A percentile compares a stretch with the other conserved stretches of the same genome.
phyloP scores from a whole-genome alignment of 2,113 vertebrate genomes.

The Oryzias woworae region DNA sequence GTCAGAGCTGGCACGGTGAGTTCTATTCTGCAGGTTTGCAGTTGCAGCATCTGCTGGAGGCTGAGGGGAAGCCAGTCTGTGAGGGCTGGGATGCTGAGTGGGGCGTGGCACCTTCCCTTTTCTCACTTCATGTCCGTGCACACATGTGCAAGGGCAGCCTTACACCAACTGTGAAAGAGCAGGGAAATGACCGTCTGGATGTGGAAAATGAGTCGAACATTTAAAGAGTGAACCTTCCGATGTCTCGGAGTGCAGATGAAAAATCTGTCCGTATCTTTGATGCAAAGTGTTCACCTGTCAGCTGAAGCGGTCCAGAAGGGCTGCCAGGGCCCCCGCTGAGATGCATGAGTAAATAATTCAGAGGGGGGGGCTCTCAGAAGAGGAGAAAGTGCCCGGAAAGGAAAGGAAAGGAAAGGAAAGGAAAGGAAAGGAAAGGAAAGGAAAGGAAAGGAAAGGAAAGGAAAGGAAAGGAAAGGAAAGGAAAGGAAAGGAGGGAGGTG shows the following conservation, averaged over 20 bases:
- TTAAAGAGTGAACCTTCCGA: not conserved
- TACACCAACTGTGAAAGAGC: not conserved
- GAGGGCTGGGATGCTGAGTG: conserved; percentile 18
- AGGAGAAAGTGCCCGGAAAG: conserved; percentile 59
- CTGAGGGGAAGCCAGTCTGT: not conserved
- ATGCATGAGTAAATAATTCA: conserved; percentile 68
- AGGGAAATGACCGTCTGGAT: not conserved
- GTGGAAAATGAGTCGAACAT: not conserved
- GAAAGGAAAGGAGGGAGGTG: conserved; percentile 3
- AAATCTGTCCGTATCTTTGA: not conserved
- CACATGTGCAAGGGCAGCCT: not conserved
- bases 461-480: conserved; percentile 4
- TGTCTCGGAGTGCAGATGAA: conserved; percentile 16
- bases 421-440: conserved; percentile 11
- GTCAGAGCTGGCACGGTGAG: no score
- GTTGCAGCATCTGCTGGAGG: not conserved
- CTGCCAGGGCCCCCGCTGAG: conserved; percentile 37
- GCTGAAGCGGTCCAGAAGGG: conserved; percentile 40
- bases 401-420: conserved; percentile 2
- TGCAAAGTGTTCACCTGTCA: conserved; percentile 4
- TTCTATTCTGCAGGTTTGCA: no score
- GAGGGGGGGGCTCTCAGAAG: conserved; percentile 62
- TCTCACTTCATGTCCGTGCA: not conserved
- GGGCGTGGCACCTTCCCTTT: conserved; percentile 43
- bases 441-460: conserved; percentile 31